Conservation (phyloP, 1,140 invertebrate species). For the Plectrocnemia conspersa region DNA sequence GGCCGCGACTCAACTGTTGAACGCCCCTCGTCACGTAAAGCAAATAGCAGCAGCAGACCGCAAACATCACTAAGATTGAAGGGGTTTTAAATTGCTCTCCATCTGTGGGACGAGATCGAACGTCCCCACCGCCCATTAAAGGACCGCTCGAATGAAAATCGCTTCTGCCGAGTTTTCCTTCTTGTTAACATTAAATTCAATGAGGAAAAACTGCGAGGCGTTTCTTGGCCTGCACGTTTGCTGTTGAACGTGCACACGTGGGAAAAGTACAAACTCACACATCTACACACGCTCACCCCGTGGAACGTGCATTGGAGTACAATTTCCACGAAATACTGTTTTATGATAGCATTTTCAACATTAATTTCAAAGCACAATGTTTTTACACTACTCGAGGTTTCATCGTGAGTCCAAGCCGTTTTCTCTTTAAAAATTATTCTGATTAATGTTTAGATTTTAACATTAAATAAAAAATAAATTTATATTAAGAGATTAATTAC, state of each 20-base stretch:
- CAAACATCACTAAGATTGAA: slow-evolving; percentile 22
- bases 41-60: slow-evolving; percentile 14
- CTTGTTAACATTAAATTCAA: slow-evolving; percentile 20
- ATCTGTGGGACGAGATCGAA: slow-evolving; percentile 8
- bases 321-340: no score
- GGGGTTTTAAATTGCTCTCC: slow-evolving; percentile 24
- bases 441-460: no score
- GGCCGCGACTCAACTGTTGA: slow-evolving; percentile 3
- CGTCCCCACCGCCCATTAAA: slow-evolving; percentile 19
- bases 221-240: background rate
- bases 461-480: no score
- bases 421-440: no score
- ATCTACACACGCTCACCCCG: no score
- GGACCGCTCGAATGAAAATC: slow-evolving; percentile 13
- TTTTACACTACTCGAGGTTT: no score
- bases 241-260: background rate
- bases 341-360: no score
- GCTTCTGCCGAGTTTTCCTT: slow-evolving; percentile 20
- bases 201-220: slow-evolving; percentile 12
- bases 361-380: no score
- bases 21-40: background rate
- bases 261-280: no score
- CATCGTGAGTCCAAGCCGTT: no score
- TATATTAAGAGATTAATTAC: no score
- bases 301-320: no score